Base-by-base conservation (phyloP, 2,888 invertebrate species). In the Hoplodrina blanda region DNA sequence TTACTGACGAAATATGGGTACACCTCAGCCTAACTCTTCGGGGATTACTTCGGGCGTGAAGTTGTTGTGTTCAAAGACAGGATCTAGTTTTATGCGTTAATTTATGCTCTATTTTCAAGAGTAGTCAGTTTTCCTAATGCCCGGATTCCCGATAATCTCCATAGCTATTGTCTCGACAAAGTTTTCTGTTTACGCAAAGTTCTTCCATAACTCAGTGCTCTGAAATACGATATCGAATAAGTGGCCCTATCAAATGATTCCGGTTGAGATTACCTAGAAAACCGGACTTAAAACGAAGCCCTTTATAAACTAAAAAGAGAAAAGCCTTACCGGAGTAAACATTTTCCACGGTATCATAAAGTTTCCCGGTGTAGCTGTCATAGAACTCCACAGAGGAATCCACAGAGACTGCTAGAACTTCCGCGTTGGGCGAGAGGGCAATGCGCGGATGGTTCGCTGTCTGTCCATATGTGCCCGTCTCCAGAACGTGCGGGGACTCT, bases 341-440 rank as follows among this genome's bases (percentile, higher is more conserved):
- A 89, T 97, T 96, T 72, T 97, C 97, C 62, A 98, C 97, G 33
- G 96, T 96, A 81, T 96, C 96, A 85, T 97, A 98, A 72, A 97
- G 94, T 76, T 96, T 89, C 19, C 97, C 98, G 56, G 97, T 97
- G 78, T 96, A 93, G 0, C 97, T 97, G 63, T 97, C 97, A 94
- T 97, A 98, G 87, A 98, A 96, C 73, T 97, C 96, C 6, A 99
- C 90, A 19, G 95, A 95, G 50, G 96, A 94, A 64, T 97, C 97
- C 70, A 96, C 96, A 33, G 97, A 97, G 15, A 98, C 97, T 0
- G 97, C 98, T 15, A 98, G 93, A 20, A 98, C 97, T 87, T 98
- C 97, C 0, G 97, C 98, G 91, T 98, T 97, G 25, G 98, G 98
- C 17, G 98, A 98, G 55, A 99, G 93, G 0, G 98, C 97, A 67